Base-by-base conservation (phyloP, 2,113 vertebrate genomes). In the Echinops telfairi region DNA sequence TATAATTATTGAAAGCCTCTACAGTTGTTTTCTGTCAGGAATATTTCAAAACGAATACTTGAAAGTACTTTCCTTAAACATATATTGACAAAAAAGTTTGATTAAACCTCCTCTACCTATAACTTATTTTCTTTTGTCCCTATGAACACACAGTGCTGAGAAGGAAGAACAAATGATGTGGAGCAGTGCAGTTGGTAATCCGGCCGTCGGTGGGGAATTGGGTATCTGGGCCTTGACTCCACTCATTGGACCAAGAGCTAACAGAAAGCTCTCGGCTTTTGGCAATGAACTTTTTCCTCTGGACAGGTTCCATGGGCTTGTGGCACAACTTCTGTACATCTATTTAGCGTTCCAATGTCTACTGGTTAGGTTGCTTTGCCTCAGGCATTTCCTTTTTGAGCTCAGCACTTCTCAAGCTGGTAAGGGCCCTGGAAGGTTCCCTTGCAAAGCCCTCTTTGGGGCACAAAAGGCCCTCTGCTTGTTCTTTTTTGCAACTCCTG, bases 21-120 rank as follows among this genome's bases (percentile, higher is more conserved):
- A 95, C 93, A 96, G 73, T 95, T 88, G 62, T 89, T 95, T 29
- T 90, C 88, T 76, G 92, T 83, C 93, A 95, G 86, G 77, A 93
- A 95, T 93, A 43, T 95, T 97, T 96, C 47, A 93, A 88, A 95
- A 93, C 27, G 27, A 90, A 89, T 92, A 94, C 92, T 96, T 96
- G 93, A 95, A 97, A 96, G 88, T 91, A 83, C 25, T n/a, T 92
- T 81, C 70, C 83, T 80, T 92, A 4, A 3, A 73, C 36, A 73
- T 33, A 8, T 85, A 82, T 62, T 84, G 68, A 68, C 78, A 89
- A 91, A 83, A 15, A 62, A 82, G 22, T 86, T 94, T 93, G 90
- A 93, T 92, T 84, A 92, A 92, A 90, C 19, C 15, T 40, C 47
- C 29, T 81, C 6, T 1, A 85, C 53, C 27, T 88, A 66, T 40